Evolutionary conservation across 2,888 invertebrate species (phyloP).

Genomic region (Agonopterix alstromeriana): DNA sequence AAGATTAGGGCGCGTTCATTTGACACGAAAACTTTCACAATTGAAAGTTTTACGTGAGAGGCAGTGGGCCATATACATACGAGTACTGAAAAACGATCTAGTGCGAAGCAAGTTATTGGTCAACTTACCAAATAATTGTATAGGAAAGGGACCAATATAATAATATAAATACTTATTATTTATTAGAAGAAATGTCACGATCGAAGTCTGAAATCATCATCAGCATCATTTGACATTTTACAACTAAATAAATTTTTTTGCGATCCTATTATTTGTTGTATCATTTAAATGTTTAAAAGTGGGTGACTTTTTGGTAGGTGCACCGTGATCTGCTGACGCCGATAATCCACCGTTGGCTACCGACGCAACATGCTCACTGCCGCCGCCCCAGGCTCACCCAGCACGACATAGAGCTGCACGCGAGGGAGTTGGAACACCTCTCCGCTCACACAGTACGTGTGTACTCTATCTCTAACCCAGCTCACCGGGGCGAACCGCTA

Average conservation of each 20-base stretch:
- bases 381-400: constrained; percentile 51
- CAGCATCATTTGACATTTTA: too few species aligned
- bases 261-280: not conserved
- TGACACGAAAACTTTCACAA: too few species aligned
- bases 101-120: too few species aligned
- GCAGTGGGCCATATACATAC: too few species aligned
- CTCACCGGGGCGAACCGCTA: not conserved
- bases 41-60: too few species aligned
- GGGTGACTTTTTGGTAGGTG: constrained; percentile 33
- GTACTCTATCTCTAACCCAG: constrained; percentile 1
- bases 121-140: too few species aligned
- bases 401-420: constrained; percentile 51
- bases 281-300: not conserved
- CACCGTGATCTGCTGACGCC: constrained; percentile 81
- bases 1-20: too few species aligned
- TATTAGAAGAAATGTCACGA: not conserved
- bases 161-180: not conserved
- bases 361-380: constrained; percentile 49
- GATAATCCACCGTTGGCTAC: constrained; percentile 75
- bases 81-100: too few species aligned
- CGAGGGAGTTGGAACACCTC: constrained; percentile 40
- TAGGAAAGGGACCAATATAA: too few species aligned
- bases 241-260: not conserved
- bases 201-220: not conserved
- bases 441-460: constrained; percentile 26